Base-by-base conservation (phyloP, 1,140 invertebrate species). In the Wasmannia auropunctata region DNA sequence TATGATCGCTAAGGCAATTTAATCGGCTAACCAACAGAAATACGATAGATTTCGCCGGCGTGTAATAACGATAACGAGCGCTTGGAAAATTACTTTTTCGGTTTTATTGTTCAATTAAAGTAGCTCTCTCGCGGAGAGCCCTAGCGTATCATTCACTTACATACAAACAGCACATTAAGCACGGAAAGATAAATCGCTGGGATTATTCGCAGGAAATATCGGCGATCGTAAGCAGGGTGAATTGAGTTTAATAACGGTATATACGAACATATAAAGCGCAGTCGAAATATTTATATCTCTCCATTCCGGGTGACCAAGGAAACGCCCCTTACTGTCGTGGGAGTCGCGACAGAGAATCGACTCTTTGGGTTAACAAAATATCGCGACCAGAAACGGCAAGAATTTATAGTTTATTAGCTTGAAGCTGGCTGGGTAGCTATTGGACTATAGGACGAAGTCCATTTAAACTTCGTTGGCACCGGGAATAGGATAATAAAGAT, bases 361-460 rank as follows among this genome's bases (percentile, higher is more conserved):
- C 75, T n/a, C n/a, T 76, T 62, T 79, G 88, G 76, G 88, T 86
- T 90, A 88, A 90, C 87, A 89, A 90, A 89, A 91, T 91, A 93
- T 91, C 91, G 85, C 70, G 63, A 74, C 31, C 79, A 87, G 58
- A n/a, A 43, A 49, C 86, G 80, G 60, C 72, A 67, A 83, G 79
- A 90, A 94, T 94, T 94, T 94, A 93, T 94, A 88, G 92, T 93
- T 93, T 93, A 93, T 94, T 94, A 93, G 92, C 91, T 91, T 56
- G 83, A 86, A 84, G 85, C 88, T 88, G 87, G 91, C 88, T 88
- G 87, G 34, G 91, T 92, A 93, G 86, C 88, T 88, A 43, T 62
- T 84, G 85, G 89, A 72, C 91, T 92, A 92, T 93, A 93, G 90
- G 92, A 89, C 91, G 91, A 93, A 93, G 92, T 93, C 92, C 93